Conservation (phyloP, 2,888 invertebrate species). For the Marasmarcha lunaedactyla region DNA sequence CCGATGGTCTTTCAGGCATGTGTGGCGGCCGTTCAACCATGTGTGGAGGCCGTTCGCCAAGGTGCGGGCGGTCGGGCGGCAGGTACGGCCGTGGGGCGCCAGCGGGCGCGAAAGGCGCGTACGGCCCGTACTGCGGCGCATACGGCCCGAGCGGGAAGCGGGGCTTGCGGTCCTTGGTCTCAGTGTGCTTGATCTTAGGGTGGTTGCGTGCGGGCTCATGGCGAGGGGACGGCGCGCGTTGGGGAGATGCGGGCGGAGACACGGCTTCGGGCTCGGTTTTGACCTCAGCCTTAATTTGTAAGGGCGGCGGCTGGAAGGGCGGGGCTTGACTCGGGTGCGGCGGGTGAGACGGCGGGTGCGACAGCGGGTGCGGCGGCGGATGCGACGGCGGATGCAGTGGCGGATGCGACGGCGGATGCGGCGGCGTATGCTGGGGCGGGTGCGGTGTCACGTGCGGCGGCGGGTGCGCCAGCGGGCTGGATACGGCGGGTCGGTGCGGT, state of each 20-base stretch:
- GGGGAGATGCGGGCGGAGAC: conserved; percentile 38
- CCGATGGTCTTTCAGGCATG: conserved; percentile 3
- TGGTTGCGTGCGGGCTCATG: conserved; percentile 38
- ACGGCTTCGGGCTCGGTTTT: conserved; percentile 58
- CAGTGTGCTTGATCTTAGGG: conserved; percentile 58
- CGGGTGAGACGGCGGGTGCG: conserved; percentile 11
- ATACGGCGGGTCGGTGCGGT: conserved; percentile 9
- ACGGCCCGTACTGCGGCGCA: conserved; percentile 57
- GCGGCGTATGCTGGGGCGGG: conserved; percentile 10
- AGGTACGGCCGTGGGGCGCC: no score
- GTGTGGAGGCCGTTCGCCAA: conserved; percentile 9
- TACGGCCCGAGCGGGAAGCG: conserved; percentile 58
- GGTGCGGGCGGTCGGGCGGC: conserved; percentile 1
- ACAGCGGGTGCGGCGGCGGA: conserved; percentile 9
- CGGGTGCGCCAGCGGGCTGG: conserved; percentile 11
- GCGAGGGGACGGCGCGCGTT: conserved; percentile 13
- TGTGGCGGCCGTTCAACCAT: conserved; percentile 12
- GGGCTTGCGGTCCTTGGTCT: conserved; percentile 51
- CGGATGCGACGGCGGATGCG: conserved; percentile 12
- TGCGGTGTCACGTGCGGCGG: conserved; percentile 9
- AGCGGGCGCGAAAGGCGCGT: conserved; percentile 57
- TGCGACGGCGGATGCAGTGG: conserved; percentile 9
- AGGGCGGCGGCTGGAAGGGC: conserved; percentile 8
- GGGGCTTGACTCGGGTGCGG: conserved; percentile 10
- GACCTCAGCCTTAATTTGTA: conserved; percentile 56